Base-by-base conservation (phyloP, 2,797 vertebrate genomes). In the Dermochelys coriacea region DNA sequence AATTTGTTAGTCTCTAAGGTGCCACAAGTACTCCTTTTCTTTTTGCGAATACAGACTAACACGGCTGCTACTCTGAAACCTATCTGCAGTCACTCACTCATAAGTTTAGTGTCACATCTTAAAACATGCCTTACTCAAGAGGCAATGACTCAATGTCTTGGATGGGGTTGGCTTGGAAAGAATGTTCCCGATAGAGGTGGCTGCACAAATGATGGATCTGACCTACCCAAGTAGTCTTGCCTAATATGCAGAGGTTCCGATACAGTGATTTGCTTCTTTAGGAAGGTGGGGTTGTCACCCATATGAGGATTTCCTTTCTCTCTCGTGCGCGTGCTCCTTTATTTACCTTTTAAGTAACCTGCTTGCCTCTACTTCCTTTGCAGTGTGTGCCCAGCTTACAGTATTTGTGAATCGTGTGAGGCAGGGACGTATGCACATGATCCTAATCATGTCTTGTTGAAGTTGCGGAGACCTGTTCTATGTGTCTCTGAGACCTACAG, bases 381-480 rank as follows among this genome's bases (percentile, higher is more conserved):
- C 97, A 99, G 99, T 34, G 98, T 99, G 34, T 99, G 99, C 87
- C 98, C 99, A 31, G 98, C 99, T 93, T 99, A 99, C 98, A 99
- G 98, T 93, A 98, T 99, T 88, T 98, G 98, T 93, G 98, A 98
- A 12, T 96, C 96, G 86, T 99, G 99, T 96, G 99, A 99, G 98
- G 98, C 98, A 71, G 99, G 99, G 84, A 97, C 98, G 0, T 99
- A 99, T 1, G 98, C 98, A 50, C 99, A 99, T 1, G 99, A 99
- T 92, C 98, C 99, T 51, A 99, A 99, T 95, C 99, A 99, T 27
- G 97, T 99, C 84, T 96, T 99, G 84, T 92, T 99, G 52, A 99
- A 99, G 98, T 98, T 99, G 93, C 98, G 99, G 96, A 99, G 99
- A 8, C 99, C 99, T 74, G 93, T 98, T 4, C 88, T 81, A 0